Conservation (phyloP, 2,888 invertebrate species). For the Drosophila flavopinicola region DNA sequence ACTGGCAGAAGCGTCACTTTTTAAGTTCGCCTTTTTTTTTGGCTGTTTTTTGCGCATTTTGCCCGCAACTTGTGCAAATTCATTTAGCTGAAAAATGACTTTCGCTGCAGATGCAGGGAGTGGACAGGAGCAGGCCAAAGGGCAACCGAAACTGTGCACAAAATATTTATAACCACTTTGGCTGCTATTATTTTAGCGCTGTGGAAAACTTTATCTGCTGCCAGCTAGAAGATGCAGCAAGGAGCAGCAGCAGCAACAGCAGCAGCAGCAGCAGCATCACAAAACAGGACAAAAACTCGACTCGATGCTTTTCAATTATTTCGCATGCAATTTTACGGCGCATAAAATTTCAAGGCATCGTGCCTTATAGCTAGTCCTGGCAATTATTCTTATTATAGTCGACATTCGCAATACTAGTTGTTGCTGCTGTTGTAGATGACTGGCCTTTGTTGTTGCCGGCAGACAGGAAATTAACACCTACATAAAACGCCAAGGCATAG, state of each 20-base stretch:
- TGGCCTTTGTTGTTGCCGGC: constrained; percentile 32
- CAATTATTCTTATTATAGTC: constrained; percentile 76
- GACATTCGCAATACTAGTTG: constrained; percentile 32
- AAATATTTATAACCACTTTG: constrained; percentile 81
- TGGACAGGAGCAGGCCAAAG: constrained; percentile 18
- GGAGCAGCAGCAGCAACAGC: constrained; percentile 3
- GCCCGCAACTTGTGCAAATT: constrained; percentile 72
- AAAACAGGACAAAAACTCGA: constrained; percentile 46
- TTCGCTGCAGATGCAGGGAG: constrained; percentile 53
- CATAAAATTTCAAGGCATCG: constrained; percentile 66
- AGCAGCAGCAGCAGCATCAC: neutral
- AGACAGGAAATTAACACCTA: constrained; percentile 80
- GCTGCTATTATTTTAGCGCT: constrained; percentile 74
- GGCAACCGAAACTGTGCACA: constrained; percentile 58
- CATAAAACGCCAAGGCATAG: constrained; percentile 39
- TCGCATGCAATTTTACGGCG: constrained; percentile 76
- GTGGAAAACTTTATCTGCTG: constrained; percentile 73
- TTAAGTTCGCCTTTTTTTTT: constrained; percentile 38
- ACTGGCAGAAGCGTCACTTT: constrained; percentile 8
- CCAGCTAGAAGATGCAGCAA: constrained; percentile 29
- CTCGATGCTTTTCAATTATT: constrained; percentile 80
- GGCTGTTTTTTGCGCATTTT: constrained; percentile 71
- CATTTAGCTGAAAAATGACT: constrained; percentile 81
- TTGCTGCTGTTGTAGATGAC: constrained; percentile 22
- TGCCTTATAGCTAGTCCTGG: constrained; percentile 66